These are phyloP conservation scores for Stigmatopora nigra DNA, from an alignment of 2,113 vertebrate species.

Conservation along the genomic window DNA sequence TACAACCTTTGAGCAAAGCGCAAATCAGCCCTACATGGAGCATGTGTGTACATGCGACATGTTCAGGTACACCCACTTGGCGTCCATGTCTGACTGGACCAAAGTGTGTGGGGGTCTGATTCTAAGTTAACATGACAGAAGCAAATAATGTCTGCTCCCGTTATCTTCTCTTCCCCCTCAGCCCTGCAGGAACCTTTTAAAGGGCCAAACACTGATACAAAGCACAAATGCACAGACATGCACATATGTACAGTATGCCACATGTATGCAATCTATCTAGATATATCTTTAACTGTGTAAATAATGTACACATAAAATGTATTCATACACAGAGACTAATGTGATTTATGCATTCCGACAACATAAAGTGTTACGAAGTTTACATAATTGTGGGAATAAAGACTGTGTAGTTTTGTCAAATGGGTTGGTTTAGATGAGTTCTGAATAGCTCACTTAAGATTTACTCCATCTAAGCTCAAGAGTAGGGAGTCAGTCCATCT, in stretches of 20 bases:
- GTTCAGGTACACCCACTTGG: slow-evolving; percentile 60
- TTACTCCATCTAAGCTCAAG: too few relatives aligned
- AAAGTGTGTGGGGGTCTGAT: slow-evolving; percentile 64
- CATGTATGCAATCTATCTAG: slow-evolving; percentile 3
- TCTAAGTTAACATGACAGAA: slow-evolving; percentile 72
- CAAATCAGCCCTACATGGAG: slow-evolving; percentile 17
- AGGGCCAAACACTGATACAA: slow-evolving; percentile 62
- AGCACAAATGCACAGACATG: slow-evolving; percentile 22
- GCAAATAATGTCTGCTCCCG: slow-evolving; percentile 74
- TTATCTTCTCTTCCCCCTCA: slow-evolving; percentile 65
- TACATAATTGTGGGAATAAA: not conserved
- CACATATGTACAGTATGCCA: slow-evolving; percentile 21
- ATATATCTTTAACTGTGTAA: slow-evolving; percentile 6
- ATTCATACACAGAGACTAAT: not conserved
- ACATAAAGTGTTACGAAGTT: not conserved
- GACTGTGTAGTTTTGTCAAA: not conserved
- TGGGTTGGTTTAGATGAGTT: not conserved
- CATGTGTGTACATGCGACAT: slow-evolving; percentile 15
- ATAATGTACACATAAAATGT: slow-evolving; percentile 5
- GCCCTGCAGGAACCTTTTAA: slow-evolving; percentile 70
- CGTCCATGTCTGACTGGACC: slow-evolving; percentile 53
- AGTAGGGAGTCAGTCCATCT: too few relatives aligned
- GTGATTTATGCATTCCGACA: too few relatives aligned
- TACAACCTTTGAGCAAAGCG: slow-evolving; percentile 29
- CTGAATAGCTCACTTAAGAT: not conserved